Evolutionary conservation across 2,113 vertebrate species (phyloP).

Genomic region (Syrmaticus mikado): DNA sequence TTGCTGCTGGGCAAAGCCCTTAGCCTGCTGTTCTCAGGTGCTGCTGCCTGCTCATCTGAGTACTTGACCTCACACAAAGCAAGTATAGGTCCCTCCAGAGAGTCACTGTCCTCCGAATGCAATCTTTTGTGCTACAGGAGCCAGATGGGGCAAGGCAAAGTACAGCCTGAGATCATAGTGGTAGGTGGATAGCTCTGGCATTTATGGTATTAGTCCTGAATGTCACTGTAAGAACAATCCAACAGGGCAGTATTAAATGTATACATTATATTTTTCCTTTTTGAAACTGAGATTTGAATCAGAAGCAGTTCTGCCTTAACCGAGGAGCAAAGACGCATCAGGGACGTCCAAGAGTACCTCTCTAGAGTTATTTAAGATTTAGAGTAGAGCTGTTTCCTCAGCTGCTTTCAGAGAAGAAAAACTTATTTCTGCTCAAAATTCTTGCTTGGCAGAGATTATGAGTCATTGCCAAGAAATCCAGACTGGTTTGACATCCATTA

Average conservation of each 20-base stretch:
- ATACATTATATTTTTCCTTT: not conserved
- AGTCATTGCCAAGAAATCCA: not conserved
- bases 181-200: not conserved
- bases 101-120: not conserved
- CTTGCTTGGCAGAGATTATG: not conserved
- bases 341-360: not conserved
- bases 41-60: not conserved
- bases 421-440: not conserved
- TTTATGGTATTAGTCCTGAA: not conserved
- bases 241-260: not conserved
- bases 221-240: not conserved
- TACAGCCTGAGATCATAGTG: not conserved
- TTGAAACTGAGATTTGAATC: not conserved
- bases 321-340: not conserved
- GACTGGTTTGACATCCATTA: not conserved
- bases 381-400: not conserved
- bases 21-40: not conserved
- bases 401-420: not conserved
- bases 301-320: not conserved
- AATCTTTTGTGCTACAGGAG: not conserved
- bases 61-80: rapidly evolving
- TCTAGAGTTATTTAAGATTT: not conserved
- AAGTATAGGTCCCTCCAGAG: not conserved
- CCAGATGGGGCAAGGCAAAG: not conserved
- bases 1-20: not conserved